Evolutionary conservation across 2,113 vertebrate species (phyloP).

Genomic region (Scartelaos histophorus): DNA sequence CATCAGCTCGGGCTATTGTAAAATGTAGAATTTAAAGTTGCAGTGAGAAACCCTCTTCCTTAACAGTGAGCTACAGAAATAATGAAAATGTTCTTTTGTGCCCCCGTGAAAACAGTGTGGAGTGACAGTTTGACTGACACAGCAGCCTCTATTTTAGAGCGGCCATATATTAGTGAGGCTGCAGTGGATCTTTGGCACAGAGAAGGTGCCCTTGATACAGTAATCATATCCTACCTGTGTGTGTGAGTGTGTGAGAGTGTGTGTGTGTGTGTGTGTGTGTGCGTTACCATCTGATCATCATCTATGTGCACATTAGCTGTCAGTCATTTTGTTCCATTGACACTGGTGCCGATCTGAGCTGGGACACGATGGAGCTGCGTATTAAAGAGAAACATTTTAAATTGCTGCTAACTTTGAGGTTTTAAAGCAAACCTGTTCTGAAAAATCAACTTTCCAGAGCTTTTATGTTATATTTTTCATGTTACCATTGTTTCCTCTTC

Average conservation of each 20-base stretch:
- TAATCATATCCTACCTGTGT: constrained; percentile 26
- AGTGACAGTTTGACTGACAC: constrained; percentile 38
- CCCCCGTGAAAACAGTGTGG: constrained; percentile 15
- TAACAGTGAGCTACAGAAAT: background rate
- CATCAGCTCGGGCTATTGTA: background rate
- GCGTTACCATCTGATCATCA: constrained; percentile 52
- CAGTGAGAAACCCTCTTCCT: background rate
- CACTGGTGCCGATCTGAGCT: constrained; percentile 35
- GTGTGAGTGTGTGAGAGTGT: constrained; percentile 18
- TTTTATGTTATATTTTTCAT: no score
- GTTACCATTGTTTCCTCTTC: no score
- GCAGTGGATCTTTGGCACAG: constrained; percentile 19
- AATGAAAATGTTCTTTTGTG: constrained; percentile 13
- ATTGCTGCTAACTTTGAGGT: background rate
- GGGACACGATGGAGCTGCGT: constrained; percentile 8
- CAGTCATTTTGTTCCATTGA: constrained; percentile 50
- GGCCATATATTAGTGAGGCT: constrained; percentile 2
- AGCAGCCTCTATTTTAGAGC: constrained; percentile 31
- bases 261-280: constrained; percentile 13
- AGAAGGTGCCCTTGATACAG: constrained; percentile 56
- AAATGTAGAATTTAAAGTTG: background rate
- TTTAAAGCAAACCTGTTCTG: background rate
- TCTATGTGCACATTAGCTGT: constrained; percentile 60
- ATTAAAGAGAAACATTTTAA: background rate
- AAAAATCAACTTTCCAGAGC: no score